A percentile compares a stretch with the other conserved stretches of the same genome.
Conservation (phyloP, 2,113 vertebrate species). For the Asarcornis scutulata region DNA sequence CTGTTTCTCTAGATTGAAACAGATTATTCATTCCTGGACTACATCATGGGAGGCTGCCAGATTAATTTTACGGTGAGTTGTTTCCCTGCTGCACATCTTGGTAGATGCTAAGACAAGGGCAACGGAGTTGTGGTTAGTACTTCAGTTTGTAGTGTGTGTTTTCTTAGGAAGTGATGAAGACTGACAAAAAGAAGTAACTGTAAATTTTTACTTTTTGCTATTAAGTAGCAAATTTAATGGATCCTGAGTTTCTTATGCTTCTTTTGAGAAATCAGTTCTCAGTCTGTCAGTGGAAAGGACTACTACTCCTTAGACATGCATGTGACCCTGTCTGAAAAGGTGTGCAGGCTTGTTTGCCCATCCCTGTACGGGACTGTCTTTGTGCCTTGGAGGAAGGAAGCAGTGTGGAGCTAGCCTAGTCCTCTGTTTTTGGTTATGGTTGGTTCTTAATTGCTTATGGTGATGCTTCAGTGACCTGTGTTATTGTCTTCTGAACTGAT, state of each 20-base stretch:
- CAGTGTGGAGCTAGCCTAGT: not conserved
- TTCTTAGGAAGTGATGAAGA: not conserved
- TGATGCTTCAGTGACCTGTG: not conserved
- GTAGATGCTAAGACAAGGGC: not conserved
- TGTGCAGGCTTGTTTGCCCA: not conserved
- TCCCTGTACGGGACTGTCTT: not conserved
- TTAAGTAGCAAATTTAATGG: not conserved
- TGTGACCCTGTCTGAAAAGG: not conserved
- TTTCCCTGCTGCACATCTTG: not conserved
- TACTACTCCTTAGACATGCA: not conserved
- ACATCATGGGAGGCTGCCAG: slow-evolving; percentile 87
- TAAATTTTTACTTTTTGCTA: not conserved
- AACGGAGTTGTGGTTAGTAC: not conserved
- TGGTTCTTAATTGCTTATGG: not conserved
- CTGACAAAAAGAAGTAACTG: not conserved
- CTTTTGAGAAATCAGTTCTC: not conserved
- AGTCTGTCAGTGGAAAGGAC: not conserved
- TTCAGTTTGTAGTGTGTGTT: not conserved
- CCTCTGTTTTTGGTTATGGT: not conserved
- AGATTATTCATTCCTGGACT: slow-evolving; percentile 86
- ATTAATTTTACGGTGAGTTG: slow-evolving; percentile 86
- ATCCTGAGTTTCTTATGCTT: not conserved
- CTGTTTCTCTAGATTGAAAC: slow-evolving; percentile 75
- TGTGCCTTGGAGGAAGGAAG: not conserved
- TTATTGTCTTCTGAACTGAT: not conserved